Percentiles rank a stretch among this genome's conserved stretches.
phyloP scores from a whole-genome alignment of 2,888 invertebrate genomes.

The Epicampocera succincta region DNA sequence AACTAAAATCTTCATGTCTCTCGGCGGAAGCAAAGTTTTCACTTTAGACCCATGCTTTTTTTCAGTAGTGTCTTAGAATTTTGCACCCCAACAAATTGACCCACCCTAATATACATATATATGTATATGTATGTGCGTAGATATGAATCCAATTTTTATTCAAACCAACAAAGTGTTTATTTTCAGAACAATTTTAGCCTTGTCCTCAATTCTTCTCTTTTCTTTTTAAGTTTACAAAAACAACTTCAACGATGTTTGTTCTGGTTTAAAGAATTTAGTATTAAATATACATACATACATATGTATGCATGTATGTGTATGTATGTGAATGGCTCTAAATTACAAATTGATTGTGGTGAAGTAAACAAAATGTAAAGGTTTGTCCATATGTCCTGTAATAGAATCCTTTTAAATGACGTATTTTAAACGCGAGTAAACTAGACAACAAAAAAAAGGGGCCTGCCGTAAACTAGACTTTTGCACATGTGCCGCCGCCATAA shows the following conservation, averaged over 20 bases:
- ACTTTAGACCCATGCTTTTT: too few species aligned
- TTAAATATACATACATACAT: too few species aligned
- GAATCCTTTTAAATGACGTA: conserved; percentile 34
- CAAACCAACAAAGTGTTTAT: not conserved
- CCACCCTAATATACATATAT: too few species aligned
- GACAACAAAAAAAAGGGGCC: conserved; percentile 1
- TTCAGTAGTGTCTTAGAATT: too few species aligned
- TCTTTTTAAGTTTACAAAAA: not conserved
- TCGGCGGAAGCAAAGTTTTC: too few species aligned
- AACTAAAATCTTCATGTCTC: too few species aligned
- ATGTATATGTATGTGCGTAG: too few species aligned
- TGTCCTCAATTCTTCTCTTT: conserved; percentile 58
- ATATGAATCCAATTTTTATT: not conserved
- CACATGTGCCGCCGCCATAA: conserved; percentile 46
- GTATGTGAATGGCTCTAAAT: too few species aligned
- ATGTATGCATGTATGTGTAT: too few species aligned
- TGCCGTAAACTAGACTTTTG: conserved; percentile 13
- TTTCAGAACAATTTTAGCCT: conserved; percentile 50
- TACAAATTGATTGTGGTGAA: too few species aligned
- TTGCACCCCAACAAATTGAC: too few species aligned
- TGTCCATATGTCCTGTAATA: conserved; percentile 51
- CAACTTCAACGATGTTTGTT: conserved; percentile 38
- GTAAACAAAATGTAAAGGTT: conserved; percentile 47
- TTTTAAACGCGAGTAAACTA: not conserved
- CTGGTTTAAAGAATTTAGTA: conserved; percentile 2